Evolutionary conservation across 1,140 invertebrate genomes (phyloP).

Genomic region (Cheumatopsyche charites): DNA sequence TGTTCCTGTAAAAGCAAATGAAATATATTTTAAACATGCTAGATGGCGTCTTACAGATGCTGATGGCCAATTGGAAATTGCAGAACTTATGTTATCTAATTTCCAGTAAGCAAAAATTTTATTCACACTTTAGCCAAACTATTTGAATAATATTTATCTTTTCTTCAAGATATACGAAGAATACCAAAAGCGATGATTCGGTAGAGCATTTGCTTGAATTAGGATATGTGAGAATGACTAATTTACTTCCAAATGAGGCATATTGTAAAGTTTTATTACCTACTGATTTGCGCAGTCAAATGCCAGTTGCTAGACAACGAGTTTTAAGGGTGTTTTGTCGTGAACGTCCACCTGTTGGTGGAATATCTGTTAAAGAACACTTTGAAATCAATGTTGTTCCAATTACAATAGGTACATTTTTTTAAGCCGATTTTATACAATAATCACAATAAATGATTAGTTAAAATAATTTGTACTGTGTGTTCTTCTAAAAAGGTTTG

Average conservation of each 20-base stretch:
- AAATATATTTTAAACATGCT: constrained; percentile 99
- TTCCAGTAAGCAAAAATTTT: constrained; percentile 74
- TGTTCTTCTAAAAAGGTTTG: too few species aligned
- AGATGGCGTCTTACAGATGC: constrained; percentile 97
- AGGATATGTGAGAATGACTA: constrained; percentile 95
- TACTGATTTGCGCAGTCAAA: constrained; percentile 85
- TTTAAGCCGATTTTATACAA: too few species aligned
- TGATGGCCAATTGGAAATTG: constrained; percentile 96
- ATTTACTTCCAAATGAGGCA: constrained; percentile 91
- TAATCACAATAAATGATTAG: too few species aligned
- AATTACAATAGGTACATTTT: constrained; percentile 82
- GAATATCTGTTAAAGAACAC: constrained; percentile 98
- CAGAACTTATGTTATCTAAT: constrained; percentile 93
- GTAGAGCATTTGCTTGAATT: constrained; percentile 96
- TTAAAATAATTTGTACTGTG: too few species aligned
- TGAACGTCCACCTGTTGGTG: constrained; percentile 91
- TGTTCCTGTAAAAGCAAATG: constrained; percentile 85
- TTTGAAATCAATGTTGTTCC: constrained; percentile 97
- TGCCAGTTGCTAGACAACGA: constrained; percentile 86
- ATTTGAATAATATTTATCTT: constrained; percentile 21
- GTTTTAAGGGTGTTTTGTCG: constrained; percentile 87
- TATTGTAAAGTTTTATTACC: constrained; percentile 92
- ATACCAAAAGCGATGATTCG: constrained; percentile 94
- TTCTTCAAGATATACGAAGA: constrained; percentile 84
- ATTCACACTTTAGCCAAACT: too few species aligned